These are phyloP conservation scores for Archivesica marissinica DNA, from an alignment of 1,140 invertebrate genomes.

Conservation along the genomic window DNA sequence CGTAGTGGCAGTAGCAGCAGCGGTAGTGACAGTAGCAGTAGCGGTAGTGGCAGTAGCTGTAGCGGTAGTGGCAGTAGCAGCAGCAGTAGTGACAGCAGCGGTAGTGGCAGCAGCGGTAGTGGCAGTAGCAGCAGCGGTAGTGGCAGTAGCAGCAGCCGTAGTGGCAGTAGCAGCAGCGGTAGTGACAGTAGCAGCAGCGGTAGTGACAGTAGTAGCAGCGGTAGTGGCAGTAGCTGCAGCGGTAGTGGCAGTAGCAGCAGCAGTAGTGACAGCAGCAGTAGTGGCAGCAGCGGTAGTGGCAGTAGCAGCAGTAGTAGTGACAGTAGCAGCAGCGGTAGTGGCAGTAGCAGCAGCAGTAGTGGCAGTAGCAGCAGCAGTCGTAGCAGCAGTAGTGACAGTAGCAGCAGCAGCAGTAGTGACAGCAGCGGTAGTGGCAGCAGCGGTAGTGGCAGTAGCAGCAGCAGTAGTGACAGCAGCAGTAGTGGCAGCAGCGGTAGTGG, in stretches of 20 bases:
- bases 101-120: not conserved
- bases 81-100: no score
- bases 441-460: not conserved
- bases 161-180: conserved; percentile 38
- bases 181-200: conserved; percentile 22
- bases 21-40: not conserved
- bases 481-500: not conserved
- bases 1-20: no score
- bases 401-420: no score
- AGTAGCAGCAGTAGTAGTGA: not conserved
- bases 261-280: conserved; percentile 19
- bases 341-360: conserved; percentile 43
- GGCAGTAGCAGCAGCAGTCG: no score
- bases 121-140: conserved; percentile 16
- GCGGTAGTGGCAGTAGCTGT: no score
- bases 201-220: conserved; percentile 1
- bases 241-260: conserved; percentile 39
- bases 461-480: conserved; percentile 14
- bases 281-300: not conserved
- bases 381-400: no score
- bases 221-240: conserved; percentile 7
- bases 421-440: not conserved
- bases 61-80: conserved; percentile 23
- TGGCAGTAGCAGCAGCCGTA: no score
- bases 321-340: not conserved